Conservation (phyloP, 2,888 invertebrate species). For the Trissolcus japonicus region DNA sequence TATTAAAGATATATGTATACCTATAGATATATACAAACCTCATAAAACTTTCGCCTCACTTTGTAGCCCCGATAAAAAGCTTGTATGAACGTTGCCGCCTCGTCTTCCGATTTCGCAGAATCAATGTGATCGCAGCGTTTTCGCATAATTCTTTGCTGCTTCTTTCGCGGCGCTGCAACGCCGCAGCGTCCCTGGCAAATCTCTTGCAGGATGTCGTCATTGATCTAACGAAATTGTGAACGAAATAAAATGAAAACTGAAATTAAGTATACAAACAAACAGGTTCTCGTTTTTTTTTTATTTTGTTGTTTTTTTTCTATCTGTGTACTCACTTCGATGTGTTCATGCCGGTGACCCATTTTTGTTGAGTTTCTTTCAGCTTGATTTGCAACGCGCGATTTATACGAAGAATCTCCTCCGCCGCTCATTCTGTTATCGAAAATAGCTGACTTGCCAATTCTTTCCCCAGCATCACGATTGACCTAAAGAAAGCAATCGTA, state of each 20-base stretch:
- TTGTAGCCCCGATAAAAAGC: constrained; percentile 72
- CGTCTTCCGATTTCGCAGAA: constrained; percentile 67
- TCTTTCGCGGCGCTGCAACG: constrained; percentile 49
- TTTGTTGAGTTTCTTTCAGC: constrained; percentile 33
- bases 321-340: constrained; percentile 21
- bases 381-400: constrained; percentile 43
- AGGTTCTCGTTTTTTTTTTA: constrained; percentile 15
- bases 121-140: constrained; percentile 48
- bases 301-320: not conserved
- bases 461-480: constrained; percentile 23
- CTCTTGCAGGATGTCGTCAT: constrained; percentile 16
- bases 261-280: constrained; percentile 12
- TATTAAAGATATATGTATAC: too few relatives aligned
- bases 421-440: constrained; percentile 58
- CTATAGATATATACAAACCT: constrained; percentile 59
- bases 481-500: constrained; percentile 36
- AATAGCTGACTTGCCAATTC: constrained; percentile 51
- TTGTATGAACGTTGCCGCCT: constrained; percentile 74
- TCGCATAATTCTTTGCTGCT: constrained; percentile 44
- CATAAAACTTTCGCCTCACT: constrained; percentile 63
- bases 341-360: constrained; percentile 40
- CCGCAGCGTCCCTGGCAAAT: constrained; percentile 56
- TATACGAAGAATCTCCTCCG: constrained; percentile 50
- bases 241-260: constrained; percentile 15
- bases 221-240: constrained; percentile 14